Percentiles rank a stretch among this genome's conserved stretches.
Evolutionary conservation across 2,797 vertebrate genomes (phyloP).

Genomic region (Capromys pilorides): DNA sequence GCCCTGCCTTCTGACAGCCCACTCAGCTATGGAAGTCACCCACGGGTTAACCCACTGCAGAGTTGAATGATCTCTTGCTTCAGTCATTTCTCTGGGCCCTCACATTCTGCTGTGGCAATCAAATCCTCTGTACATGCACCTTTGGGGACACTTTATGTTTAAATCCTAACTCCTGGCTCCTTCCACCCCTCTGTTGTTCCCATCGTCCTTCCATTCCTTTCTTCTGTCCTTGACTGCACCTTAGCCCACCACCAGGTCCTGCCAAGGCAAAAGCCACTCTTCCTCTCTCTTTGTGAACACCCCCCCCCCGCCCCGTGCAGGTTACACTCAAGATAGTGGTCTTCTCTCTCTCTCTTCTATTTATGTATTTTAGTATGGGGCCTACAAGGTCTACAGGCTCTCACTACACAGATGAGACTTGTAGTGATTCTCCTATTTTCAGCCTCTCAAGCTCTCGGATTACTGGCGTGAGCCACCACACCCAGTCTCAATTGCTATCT

Average conservation of each 20-base stretch:
- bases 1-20: background rate
- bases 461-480: no score
- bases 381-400: no score
- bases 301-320: fast-evolving
- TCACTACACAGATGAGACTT: no score
- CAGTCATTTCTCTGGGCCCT: background rate
- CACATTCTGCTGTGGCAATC: background rate
- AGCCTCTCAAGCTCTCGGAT: no score
- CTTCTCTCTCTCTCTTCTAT: background rate
- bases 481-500: no score
- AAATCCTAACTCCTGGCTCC: background rate
- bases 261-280: background rate
- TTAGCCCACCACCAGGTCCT: background rate
- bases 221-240: background rate
- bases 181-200: background rate
- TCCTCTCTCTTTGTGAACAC: fast-evolving
- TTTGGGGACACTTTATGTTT: background rate
- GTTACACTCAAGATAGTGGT: background rate
- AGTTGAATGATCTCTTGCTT: background rate
- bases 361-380: no score
- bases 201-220: background rate
- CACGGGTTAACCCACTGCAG: background rate
- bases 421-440: no score
- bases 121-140: background rate
- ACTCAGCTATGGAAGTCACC: background rate